These are phyloP conservation scores for Drosophila leonis DNA, from an alignment of 2,888 invertebrate species.

Conservation along the genomic window DNA sequence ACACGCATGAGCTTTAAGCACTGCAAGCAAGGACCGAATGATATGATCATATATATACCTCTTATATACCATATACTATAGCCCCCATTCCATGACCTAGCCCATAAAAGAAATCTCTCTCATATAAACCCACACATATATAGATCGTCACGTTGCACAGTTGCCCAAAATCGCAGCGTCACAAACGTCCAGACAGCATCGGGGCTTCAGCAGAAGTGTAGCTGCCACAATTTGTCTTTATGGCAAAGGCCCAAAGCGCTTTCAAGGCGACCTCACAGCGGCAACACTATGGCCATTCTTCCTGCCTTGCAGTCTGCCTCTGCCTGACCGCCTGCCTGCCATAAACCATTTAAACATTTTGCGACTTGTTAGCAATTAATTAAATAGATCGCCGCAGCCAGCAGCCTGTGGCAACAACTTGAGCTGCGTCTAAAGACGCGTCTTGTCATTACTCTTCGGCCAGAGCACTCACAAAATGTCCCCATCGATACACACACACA, in stretches of 20 bases:
- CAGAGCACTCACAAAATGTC: conserved; percentile 55
- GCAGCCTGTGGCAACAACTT: conserved; percentile 58
- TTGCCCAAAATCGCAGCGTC: conserved; percentile 14
- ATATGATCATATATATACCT: background rate
- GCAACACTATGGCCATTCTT: background rate
- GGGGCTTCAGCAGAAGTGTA: conserved; percentile 25
- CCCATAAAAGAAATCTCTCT: conserved; percentile 13
- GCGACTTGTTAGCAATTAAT: conserved; percentile 81
- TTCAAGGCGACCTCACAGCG: conserved; percentile 44
- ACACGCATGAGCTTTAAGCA: conserved; percentile 34
- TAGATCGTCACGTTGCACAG: conserved; percentile 25
- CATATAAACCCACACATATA: background rate
- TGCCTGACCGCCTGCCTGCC: conserved; percentile 14
- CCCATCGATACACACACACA: conserved; percentile 35
- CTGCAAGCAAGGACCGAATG: background rate
- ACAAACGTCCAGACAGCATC: conserved; percentile 5
- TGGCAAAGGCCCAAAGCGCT: conserved; percentile 61
- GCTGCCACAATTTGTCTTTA: conserved; percentile 77
- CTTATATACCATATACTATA: background rate
- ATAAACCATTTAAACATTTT: conserved; percentile 81
- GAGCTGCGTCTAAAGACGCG: conserved; percentile 26
- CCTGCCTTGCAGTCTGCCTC: background rate
- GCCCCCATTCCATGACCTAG: conserved; percentile 10
- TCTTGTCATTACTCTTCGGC: conserved; percentile 69
- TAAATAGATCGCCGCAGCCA: conserved; percentile 77